These are phyloP conservation scores for Poecilobothrus nobilitatus DNA, from an alignment of 2,888 invertebrate species.

Conservation along the genomic window DNA sequence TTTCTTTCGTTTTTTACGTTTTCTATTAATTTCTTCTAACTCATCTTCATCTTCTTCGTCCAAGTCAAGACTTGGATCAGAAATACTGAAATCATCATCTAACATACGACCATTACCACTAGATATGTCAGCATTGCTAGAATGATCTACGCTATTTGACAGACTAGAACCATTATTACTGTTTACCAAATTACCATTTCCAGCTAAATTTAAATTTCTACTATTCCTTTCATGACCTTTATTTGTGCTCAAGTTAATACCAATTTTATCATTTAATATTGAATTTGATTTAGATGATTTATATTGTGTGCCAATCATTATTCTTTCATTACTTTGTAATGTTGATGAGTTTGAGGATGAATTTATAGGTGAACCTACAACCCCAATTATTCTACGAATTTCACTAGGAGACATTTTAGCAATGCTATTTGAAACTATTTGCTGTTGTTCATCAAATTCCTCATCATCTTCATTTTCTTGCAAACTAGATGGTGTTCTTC, in stretches of 20 bases:
- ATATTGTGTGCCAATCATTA: neutral
- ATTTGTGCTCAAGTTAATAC: neutral
- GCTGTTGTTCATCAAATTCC: constrained; percentile 22
- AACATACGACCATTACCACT: neutral
- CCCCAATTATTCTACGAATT: constrained; percentile 33
- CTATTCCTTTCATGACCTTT: neutral
- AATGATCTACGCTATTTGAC: neutral
- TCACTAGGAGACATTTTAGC: constrained; percentile 34
- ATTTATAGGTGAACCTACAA: constrained; percentile 34
- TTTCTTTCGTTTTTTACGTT: constrained; percentile 45
- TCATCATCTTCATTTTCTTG: constrained; percentile 10
- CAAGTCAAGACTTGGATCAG: neutral
- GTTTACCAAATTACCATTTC: neutral
- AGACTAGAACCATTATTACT: neutral
- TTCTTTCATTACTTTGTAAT: constrained; percentile 6
- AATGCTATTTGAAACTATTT: constrained; percentile 24
- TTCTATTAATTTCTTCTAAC: constrained; percentile 50
- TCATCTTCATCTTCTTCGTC: constrained; percentile 39
- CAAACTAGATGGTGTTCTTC: neutral
- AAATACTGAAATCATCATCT: constrained; percentile 11
- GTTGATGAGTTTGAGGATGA: constrained; percentile 27
- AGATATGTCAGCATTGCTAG: constrained; percentile 3
- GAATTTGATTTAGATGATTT: neutral
- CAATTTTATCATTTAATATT: neutral
- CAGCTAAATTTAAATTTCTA: neutral